These are phyloP conservation scores for Lamellibrachia satsuma DNA, from an alignment of 2,888 invertebrate genomes.

Conservation along the genomic window DNA sequence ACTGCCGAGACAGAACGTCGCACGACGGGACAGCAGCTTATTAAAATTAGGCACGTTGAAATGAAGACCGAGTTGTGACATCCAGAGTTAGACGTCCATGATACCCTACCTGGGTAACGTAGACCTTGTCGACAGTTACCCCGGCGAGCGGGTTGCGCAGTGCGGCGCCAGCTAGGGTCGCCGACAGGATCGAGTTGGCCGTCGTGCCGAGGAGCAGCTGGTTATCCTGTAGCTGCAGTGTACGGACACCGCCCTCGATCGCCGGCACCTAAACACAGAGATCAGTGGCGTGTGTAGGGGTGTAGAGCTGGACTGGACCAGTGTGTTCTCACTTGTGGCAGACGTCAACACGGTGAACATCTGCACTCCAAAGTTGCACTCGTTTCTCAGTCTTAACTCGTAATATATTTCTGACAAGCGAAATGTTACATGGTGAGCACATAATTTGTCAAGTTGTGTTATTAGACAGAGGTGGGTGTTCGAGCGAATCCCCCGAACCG, in stretches of 20 bases:
- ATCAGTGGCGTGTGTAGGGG: background rate
- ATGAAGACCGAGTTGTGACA: background rate
- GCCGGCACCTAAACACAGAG: constrained; percentile 47
- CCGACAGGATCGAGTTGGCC: constrained; percentile 58
- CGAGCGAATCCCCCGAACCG: no score
- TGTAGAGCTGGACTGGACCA: background rate
- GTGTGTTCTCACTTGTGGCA: no score
- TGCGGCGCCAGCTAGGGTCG: constrained; percentile 41
- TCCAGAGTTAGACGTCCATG: background rate
- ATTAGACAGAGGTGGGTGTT: no score
- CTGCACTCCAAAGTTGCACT: no score
- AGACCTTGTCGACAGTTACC: constrained; percentile 44
- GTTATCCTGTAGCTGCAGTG: constrained; percentile 46
- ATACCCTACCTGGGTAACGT: constrained; percentile 52
- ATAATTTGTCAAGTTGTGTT: no score
- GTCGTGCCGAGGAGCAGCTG: constrained; percentile 57
- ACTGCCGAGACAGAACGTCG: no score
- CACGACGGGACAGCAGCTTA: no score
- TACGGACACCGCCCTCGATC: constrained; percentile 57
- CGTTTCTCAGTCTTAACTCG: background rate
- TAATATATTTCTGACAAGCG: background rate
- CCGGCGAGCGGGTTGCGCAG: constrained; percentile 46
- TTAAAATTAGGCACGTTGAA: no score
- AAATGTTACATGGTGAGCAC: no score
- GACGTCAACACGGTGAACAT: no score